Conservation (phyloP, 2,888 invertebrate species). For the Dasysyrphus tricinctus region DNA sequence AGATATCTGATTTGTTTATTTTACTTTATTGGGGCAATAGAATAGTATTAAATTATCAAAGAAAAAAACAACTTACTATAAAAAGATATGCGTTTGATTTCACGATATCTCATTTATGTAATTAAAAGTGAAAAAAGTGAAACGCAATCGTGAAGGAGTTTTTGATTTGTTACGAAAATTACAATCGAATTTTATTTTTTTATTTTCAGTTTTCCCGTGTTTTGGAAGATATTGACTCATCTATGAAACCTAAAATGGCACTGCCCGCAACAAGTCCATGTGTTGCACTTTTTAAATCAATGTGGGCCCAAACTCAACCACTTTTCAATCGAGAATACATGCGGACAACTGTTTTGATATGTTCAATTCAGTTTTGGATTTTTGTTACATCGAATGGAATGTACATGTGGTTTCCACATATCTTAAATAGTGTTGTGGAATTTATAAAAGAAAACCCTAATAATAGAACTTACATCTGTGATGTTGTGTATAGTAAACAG, state of each 20-base stretch:
- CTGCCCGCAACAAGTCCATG: constrained; percentile 59
- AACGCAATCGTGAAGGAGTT: not conserved
- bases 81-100: no score
- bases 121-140: not conserved
- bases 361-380: constrained; percentile 80
- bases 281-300: constrained; percentile 77
- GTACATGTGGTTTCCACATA: constrained; percentile 82
- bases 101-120: not conserved
- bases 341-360: constrained; percentile 79
- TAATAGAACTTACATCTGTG: constrained; percentile 79
- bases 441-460: constrained; percentile 78
- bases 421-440: constrained; percentile 80
- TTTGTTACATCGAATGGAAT: constrained; percentile 81
- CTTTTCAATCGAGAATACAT: constrained; percentile 80
- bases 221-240: constrained; percentile 77
- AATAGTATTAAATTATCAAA: no score
- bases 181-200: not conserved
- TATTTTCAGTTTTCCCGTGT: constrained; percentile 75
- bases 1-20: no score
- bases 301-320: constrained; percentile 81
- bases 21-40: no score
- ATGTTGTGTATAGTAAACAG: constrained; percentile 78
- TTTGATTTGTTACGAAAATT: not conserved
- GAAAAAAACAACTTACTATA: no score
- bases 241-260: constrained; percentile 64